Base-by-base conservation (phyloP, 2,888 invertebrate species). In the Hirtodrosophila cameraria region DNA sequence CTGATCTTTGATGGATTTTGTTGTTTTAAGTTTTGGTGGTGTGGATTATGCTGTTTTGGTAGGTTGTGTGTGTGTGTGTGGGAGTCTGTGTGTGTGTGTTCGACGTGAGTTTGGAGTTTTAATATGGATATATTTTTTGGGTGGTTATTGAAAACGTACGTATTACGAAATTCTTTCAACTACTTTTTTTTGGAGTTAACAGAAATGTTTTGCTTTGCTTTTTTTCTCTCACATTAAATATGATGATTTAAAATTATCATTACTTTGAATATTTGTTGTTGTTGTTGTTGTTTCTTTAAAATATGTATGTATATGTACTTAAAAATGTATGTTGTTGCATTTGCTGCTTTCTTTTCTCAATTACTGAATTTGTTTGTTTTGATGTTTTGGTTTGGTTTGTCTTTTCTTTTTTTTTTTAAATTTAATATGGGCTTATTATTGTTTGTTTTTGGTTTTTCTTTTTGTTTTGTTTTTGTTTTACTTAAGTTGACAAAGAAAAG, bases 301-400 rank as follows among this genome's bases (percentile, higher is more conserved):
- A n/a, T n/a, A n/a, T n/a, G n/a, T n/a, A n/a, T 75, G 66, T 68
- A 64, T 78, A 74, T 79, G 70, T 82, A 81, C 84, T 85, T 79
- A 78, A 81, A 68, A 80, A 66, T 78, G 64, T 83, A 75, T 83
- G 74, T n/a, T 61, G 53, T 74, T 72, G 50, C 39, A 33, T 60
- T 36, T 70, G 58, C 41, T 67, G 68, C 35, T 57, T 77, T 69
- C 77, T 78, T 80, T 80, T 57, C 80, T 75, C 80, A 72, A 76
- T 75, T 62, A 77, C 30, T 31, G 20, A 50, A 63, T 33, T 38
- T 39, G 58, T 61, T 52, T 31, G 5, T 35, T 35, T 53, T 38
- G n/a, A 2, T 28, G 20, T 54, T 50, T 58, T 23, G 13, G 61
- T 54, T 52, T 42, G 36, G 25, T 62, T 61, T 54, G 25, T 38